Conservation (phyloP, 2,888 invertebrate genomes). For the Heterodera filipjevi region DNA sequence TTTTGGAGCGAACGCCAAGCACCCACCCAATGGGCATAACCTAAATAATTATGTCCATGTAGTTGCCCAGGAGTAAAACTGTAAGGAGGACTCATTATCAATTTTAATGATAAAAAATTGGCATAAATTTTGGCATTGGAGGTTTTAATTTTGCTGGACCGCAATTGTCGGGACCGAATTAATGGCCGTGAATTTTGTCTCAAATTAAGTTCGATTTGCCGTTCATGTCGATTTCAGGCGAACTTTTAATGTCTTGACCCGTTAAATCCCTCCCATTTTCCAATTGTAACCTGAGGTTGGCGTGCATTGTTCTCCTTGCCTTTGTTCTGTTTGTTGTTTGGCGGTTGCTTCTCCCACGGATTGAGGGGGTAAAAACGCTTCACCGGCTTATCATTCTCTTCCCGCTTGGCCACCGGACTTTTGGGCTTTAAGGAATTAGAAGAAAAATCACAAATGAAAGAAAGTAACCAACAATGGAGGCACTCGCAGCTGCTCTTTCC, state of each 20-base stretch:
- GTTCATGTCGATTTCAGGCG: too few species aligned
- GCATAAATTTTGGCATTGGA: too few species aligned
- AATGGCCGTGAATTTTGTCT: too few species aligned
- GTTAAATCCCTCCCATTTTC: too few species aligned
- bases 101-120: too few species aligned
- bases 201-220: too few species aligned
- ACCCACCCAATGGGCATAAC: slow-evolving; percentile 97
- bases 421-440: slow-evolving; percentile 53
- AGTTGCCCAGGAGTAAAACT: too few species aligned
- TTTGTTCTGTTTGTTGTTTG: not conserved
- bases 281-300: slow-evolving; percentile 2
- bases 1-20: slow-evolving; percentile 72
- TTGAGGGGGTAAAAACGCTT: slow-evolving; percentile 88
- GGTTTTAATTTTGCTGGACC: too few species aligned
- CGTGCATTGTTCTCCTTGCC: slow-evolving; percentile 14
- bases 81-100: too few species aligned
- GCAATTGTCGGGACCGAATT: too few species aligned
- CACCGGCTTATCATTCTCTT: slow-evolving; percentile 57
- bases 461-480: slow-evolving; percentile 40
- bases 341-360: slow-evolving; percentile 78
- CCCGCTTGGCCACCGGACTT: slow-evolving; percentile 62
- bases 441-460: not conserved
- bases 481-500: slow-evolving; percentile 58
- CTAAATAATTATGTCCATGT: slow-evolving; percentile 23
- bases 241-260: too few species aligned